Percentiles rank a stretch among this genome's conserved stretches.
phyloP scores from a whole-genome alignment of 2,888 invertebrate genomes.

The Ferrisia virgata region DNA sequence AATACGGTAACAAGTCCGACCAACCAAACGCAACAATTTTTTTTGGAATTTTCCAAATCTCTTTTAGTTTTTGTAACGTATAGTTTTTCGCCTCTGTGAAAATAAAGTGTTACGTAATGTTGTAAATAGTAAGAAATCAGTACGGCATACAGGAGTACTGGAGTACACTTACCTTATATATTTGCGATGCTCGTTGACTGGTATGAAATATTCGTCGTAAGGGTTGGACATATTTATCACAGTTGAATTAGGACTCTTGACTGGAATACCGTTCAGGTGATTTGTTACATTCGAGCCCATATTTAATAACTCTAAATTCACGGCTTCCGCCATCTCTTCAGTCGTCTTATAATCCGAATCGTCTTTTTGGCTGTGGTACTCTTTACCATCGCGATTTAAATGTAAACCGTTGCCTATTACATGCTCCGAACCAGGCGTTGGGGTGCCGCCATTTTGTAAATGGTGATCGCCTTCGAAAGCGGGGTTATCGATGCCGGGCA shows the following conservation, averaged over 20 bases:
- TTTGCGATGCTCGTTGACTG: slow-evolving; percentile 79
- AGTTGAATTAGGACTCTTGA: slow-evolving; percentile 60
- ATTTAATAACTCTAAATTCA: slow-evolving; percentile 75
- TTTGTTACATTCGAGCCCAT: slow-evolving; percentile 59
- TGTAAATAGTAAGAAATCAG: too few species aligned
- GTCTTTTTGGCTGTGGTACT: slow-evolving; percentile 29
- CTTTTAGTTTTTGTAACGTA: slow-evolving; percentile 77
- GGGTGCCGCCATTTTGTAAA: background rate
- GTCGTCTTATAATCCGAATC: slow-evolving; percentile 41
- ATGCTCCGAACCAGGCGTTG: background rate
- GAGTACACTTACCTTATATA: slow-evolving; percentile 67
- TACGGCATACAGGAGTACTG: too few species aligned
- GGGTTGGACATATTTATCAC: slow-evolving; percentile 67
- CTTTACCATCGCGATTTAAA: slow-evolving; percentile 35
- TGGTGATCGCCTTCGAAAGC: slow-evolving; percentile 49
- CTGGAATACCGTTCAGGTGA: slow-evolving; percentile 55
- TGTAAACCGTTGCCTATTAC: background rate
- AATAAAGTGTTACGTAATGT: background rate
- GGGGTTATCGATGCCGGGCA: slow-evolving; percentile 50
- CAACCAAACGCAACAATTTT: slow-evolving; percentile 64
- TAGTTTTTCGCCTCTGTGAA: slow-evolving; percentile 71
- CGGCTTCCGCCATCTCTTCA: slow-evolving; percentile 61
- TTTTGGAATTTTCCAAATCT: slow-evolving; percentile 49
- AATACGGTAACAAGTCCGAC: slow-evolving; percentile 64
- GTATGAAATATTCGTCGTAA: slow-evolving; percentile 80